A percentile compares a stretch with the other conserved stretches of the same genome.
Evolutionary conservation across 1,140 invertebrate genomes (phyloP).

Genomic region (Pseudomyrmex pallidus): DNA sequence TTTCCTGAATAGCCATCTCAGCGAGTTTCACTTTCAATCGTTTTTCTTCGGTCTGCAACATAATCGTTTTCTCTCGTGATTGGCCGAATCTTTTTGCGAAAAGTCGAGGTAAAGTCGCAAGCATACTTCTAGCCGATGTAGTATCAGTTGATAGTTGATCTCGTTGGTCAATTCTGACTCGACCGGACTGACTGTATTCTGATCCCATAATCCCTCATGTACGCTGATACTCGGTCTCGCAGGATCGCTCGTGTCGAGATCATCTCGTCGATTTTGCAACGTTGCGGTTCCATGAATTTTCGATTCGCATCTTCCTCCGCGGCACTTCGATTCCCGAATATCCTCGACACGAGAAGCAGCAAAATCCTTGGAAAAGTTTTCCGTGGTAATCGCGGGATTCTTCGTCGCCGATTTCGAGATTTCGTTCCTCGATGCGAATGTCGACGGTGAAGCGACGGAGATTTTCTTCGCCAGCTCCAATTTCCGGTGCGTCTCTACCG

Average conservation of each 20-base stretch:
- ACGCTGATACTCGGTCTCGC: background rate
- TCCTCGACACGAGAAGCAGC: background rate
- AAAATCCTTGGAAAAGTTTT: conserved; percentile 9
- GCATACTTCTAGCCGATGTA: conserved; percentile 64
- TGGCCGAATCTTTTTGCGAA: background rate
- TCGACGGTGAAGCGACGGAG: background rate
- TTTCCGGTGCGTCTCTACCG: conserved; percentile 39
- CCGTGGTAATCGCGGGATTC: background rate
- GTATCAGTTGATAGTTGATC: conserved; percentile 50
- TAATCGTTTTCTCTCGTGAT: conserved; percentile 12
- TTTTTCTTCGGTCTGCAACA: conserved; percentile 71
- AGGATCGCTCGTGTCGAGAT: background rate
- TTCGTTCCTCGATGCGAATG: background rate
- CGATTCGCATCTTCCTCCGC: background rate
- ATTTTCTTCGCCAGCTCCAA: conserved; percentile 17
- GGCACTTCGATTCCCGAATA: background rate
- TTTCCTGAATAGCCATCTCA: conserved; percentile 71
- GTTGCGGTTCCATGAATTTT: background rate
- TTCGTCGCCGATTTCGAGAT: conserved; percentile 22
- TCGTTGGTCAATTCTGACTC: conserved; percentile 32
- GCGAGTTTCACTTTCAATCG: conserved; percentile 71
- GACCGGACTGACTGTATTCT: background rate
- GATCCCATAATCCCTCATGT: background rate
- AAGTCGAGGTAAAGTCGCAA: background rate
- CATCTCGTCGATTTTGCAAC: background rate